These are phyloP conservation scores for Anguilla megastoma DNA, from an alignment of 2,797 vertebrate species.

Conservation along the genomic window DNA sequence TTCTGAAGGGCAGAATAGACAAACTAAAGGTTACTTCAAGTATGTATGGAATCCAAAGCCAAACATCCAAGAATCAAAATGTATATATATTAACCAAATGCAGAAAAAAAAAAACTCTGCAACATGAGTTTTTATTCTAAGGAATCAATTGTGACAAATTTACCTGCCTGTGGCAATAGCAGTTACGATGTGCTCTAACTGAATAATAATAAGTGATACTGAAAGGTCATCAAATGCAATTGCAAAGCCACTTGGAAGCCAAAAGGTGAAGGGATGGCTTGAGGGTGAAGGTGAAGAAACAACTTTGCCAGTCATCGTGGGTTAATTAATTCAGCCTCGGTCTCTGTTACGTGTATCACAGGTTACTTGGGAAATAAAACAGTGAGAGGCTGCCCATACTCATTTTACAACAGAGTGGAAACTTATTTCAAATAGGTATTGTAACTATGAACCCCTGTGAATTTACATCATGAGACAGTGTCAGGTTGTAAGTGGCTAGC, in stretches of 20 bases:
- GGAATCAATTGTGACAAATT: not conserved
- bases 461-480: slow-evolving; percentile 65
- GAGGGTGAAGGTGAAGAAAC: slow-evolving; percentile 9
- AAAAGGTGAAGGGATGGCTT: slow-evolving; percentile 52
- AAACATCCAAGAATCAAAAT: not conserved
- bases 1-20: slow-evolving; percentile 65
- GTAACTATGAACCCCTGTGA: slow-evolving; percentile 67
- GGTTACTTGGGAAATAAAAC: slow-evolving; percentile 25
- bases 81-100: not conserved
- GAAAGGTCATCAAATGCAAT: slow-evolving; percentile 40
- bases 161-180: not conserved
- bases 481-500: slow-evolving; percentile 75
- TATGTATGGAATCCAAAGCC: not conserved
- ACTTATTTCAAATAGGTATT: slow-evolving; percentile 57
- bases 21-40: not conserved
- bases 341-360: slow-evolving; percentile 29
- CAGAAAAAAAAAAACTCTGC: not conserved
- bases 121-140: not conserved
- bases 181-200: not conserved
- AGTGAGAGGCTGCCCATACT: slow-evolving; percentile 27
- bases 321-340: slow-evolving; percentile 59
- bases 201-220: slow-evolving; percentile 39
- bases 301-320: slow-evolving; percentile 50
- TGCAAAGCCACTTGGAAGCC: slow-evolving; percentile 52
- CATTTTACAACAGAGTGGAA: slow-evolving; percentile 65